These are phyloP conservation scores for Egretta garzetta DNA, from an alignment of 2,113 vertebrate species.

Conservation along the genomic window DNA sequence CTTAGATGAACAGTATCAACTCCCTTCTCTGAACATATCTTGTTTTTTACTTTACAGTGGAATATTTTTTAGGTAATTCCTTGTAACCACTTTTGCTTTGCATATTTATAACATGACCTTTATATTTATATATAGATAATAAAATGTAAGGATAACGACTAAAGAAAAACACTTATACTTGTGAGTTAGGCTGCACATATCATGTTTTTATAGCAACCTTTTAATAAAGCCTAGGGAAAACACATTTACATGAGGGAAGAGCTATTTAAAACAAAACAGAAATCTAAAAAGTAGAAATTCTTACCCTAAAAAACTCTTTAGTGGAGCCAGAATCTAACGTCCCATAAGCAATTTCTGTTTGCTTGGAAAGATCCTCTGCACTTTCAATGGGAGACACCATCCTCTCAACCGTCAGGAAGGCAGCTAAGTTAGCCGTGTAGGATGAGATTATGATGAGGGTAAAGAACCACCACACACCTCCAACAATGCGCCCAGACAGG, in stretches of 20 bases:
- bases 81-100: neutral
- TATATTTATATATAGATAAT: neutral
- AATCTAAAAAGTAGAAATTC: conserved; percentile 56
- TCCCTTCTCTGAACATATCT: neutral
- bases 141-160: neutral
- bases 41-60: neutral
- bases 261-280: conserved; percentile 4
- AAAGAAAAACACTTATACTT: neutral
- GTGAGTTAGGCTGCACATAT: neutral
- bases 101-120: neutral
- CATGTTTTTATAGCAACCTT: neutral
- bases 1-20: neutral
- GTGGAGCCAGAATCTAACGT: conserved; percentile 98
- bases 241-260: neutral
- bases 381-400: conserved; percentile 99
- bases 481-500: conserved; percentile 98
- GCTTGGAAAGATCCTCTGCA: conserved; percentile 97
- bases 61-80: neutral
- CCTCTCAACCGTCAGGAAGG: conserved; percentile 98
- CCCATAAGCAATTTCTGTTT: conserved; percentile 97
- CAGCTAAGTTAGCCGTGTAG: conserved; percentile 99
- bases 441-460: conserved; percentile 99
- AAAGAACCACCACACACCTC: conserved; percentile 99
- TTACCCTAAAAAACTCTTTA: conserved; percentile 99
- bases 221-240: neutral